Percentiles rank a stretch among this genome's conserved stretches.
phyloP scores from a whole-genome alignment of 2,797 vertebrate genomes.

The Gorsachius magnificus region DNA sequence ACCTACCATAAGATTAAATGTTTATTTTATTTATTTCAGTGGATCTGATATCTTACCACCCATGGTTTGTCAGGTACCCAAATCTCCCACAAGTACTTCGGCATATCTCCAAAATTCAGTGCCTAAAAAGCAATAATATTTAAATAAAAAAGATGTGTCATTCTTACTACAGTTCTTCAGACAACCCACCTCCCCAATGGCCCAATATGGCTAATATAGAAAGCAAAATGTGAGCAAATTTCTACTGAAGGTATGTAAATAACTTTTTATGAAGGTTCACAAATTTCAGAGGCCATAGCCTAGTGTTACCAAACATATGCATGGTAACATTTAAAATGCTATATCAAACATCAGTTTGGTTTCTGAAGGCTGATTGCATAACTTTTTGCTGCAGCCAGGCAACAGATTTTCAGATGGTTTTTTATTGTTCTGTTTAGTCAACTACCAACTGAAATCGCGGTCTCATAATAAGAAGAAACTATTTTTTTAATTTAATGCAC shows the following conservation, averaged over 20 bases:
- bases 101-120: conserved; percentile 65
- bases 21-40: conserved; percentile 29
- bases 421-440: conserved; percentile 54
- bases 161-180: conserved; percentile 7
- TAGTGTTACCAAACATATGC: background rate
- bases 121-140: conserved; percentile 68
- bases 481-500: conserved; percentile 57
- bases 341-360: background rate
- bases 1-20: conserved; percentile 8
- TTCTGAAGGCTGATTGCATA: background rate
- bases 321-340: background rate
- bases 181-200: background rate
- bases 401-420: conserved; percentile 16
- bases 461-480: conserved; percentile 37
- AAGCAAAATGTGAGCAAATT: background rate
- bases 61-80: conserved; percentile 54
- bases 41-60: conserved; percentile 59
- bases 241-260: background rate
- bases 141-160: conserved; percentile 60
- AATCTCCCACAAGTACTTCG: conserved; percentile 64
- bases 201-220: background rate
- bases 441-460: conserved; percentile 7
- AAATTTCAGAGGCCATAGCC: background rate
- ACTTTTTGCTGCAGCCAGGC: background rate
- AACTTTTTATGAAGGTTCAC: background rate